Evolutionary conservation across 2,888 invertebrate species (phyloP).

Genomic region (Meteorus cinctellus): DNA sequence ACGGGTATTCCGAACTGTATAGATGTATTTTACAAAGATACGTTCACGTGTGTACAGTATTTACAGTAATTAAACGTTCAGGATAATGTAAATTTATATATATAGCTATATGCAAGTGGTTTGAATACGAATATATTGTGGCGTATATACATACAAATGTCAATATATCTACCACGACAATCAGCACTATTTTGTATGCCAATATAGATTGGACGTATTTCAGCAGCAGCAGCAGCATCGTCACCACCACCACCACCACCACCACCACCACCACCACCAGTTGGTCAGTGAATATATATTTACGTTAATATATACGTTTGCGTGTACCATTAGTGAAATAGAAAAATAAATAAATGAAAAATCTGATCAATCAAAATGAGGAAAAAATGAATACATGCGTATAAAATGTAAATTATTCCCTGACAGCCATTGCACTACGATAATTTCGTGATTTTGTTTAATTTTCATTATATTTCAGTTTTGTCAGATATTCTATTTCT

Average conservation of each 20-base stretch:
- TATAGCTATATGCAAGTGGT: constrained; percentile 43
- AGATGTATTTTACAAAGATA: background rate
- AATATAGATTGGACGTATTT: constrained; percentile 34
- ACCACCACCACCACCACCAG: background rate
- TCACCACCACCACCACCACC: too few relatives aligned
- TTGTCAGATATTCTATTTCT: background rate
- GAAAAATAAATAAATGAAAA: background rate
- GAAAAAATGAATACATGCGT: background rate
- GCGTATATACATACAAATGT: constrained; percentile 44
- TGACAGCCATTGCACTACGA: background rate
- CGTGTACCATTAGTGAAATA: constrained; percentile 7
- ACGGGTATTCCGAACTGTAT: background rate
- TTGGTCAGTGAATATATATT: constrained; percentile 2
- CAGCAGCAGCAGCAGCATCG: background rate
- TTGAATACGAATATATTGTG: constrained; percentile 53
- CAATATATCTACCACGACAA: constrained; percentile 40
- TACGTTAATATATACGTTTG: constrained; percentile 8
- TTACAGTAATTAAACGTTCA: constrained; percentile 44
- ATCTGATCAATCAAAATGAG: background rate
- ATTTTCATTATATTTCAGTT: constrained; percentile 20
- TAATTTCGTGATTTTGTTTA: constrained; percentile 23
- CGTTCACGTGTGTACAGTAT: constrained; percentile 16
- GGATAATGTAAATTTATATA: constrained; percentile 31
- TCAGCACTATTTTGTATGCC: constrained; percentile 34
- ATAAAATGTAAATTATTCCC: background rate